Evolutionary conservation across 2,113 vertebrate genomes (phyloP), one percentile per base, ranked within the genome.

Genomic region (Potamarius usumacintae): DNA sequence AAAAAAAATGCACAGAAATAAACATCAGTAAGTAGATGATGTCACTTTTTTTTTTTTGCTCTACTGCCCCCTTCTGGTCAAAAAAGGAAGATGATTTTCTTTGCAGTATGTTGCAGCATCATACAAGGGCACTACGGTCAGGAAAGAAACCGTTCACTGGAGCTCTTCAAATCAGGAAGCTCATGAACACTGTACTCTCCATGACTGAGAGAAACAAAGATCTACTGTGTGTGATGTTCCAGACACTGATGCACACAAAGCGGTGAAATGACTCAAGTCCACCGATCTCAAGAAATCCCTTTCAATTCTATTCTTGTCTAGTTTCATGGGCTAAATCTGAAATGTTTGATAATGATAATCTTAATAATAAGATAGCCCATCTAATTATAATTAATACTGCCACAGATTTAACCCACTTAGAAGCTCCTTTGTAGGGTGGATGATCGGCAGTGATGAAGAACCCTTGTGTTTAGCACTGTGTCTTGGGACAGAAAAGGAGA

Each of bases 21-120:
- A 77, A 62, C 86, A 87, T 50, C 7, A 77, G 57, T 14, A 22
- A 88, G 42, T 69, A 63, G 30, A 88, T 88, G 87, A 88, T 58
- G 82, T 88, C 87, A 88, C 42, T 20, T 7, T 79, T 65, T 83
- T 80, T 42, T 42, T 42, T 42, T 42, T 15, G 82, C 10, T 48
- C 48, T 18, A 18, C 14, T 72, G 69, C 79, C 72, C 72, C 63
- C 89, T 90, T 53, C 42, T 86, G 84, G 69, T 3, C 20, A 78
- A 82, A 63, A 18, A 18, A 27, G 42, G 22, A 55, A 77, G 7
- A n/a, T 0, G 7, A 52, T 9, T 58, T 77, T 76, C 9, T 77
- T 67, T 55, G 60, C 57, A 83, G 60, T 63, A 77, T 74, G n/a
- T 76, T 83, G 57, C 27, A 67, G 82, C 74, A 69, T 83, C 42